Conservation (phyloP, 92 coral and sea anemone genomes). For the Epizoanthus stellaris region DNA sequence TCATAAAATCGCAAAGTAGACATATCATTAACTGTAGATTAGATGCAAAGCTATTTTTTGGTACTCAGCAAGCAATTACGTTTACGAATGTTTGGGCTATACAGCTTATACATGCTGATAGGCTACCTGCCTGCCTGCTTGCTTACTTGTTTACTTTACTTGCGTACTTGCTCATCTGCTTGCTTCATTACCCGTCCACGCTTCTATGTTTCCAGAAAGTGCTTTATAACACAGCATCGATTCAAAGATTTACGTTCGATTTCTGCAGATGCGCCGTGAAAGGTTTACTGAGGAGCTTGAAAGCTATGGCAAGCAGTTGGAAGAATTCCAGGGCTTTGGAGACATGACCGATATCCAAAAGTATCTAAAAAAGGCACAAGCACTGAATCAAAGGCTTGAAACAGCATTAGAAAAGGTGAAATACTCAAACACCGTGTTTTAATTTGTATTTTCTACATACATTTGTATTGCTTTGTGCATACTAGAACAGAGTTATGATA, state of each 20-base stretch:
- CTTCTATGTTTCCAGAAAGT: background rate
- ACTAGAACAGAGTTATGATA: no score
- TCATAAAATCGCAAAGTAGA: no score
- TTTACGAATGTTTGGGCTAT: no score
- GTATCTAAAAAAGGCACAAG: slow-evolving; percentile 96
- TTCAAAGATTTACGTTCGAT: background rate
- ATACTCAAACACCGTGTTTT: background rate
- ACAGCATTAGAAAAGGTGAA: slow-evolving; percentile 94
- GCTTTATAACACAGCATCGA: background rate
- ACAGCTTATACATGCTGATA: no score
- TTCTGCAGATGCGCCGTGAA: slow-evolving; percentile 94
- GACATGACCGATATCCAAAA: slow-evolving; percentile 95
- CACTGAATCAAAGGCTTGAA: slow-evolving; percentile 89
- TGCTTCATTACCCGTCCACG: background rate
- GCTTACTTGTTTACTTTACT: no score
- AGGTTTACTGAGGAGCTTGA: slow-evolving; percentile 96
- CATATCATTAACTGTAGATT: no score
- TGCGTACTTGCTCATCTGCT: background rate
- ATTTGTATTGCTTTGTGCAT: background rate
- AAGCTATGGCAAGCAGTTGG: slow-evolving; percentile 93
- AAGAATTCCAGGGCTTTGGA: slow-evolving; percentile 96
- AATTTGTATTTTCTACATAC: background rate
- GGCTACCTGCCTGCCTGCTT: no score
- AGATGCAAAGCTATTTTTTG: no score
- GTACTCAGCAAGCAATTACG: no score